Percentiles rank a stretch among this genome's conserved stretches.
phyloP scores from a whole-genome alignment of 2,888 invertebrate species.

The Osedax frankpressi region DNA sequence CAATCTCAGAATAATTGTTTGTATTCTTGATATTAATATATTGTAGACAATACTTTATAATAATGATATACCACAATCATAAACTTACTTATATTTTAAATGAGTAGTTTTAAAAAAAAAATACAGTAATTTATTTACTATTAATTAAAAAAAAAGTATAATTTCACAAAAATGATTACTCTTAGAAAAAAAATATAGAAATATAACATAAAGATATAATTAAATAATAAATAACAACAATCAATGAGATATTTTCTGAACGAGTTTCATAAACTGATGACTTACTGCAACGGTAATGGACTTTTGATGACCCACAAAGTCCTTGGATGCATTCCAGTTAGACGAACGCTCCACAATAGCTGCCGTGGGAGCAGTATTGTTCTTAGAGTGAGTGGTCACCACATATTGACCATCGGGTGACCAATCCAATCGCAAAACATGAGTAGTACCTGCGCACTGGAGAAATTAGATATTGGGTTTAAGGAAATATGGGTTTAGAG shows the following conservation, averaged over 20 bases:
- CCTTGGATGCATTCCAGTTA: constrained; percentile 79
- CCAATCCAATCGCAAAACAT: constrained; percentile 83
- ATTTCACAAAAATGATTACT: no score
- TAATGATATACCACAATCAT: no score
- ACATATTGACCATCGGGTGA: constrained; percentile 92
- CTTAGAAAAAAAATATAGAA: no score
- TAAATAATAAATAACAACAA: neutral
- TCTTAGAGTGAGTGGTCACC: constrained; percentile 95
- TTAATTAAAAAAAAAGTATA: no score
- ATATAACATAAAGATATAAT: constrained; percentile 18
- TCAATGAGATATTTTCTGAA: neutral
- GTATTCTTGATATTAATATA: no score
- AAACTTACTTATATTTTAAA: no score
- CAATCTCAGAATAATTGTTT: no score
- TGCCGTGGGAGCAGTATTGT: constrained; percentile 90
- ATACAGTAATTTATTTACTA: no score
- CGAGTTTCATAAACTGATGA: neutral
- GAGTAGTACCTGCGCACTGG: constrained; percentile 66
- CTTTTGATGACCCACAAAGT: constrained; percentile 94
- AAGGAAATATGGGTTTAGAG: no score
- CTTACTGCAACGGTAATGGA: constrained; percentile 65
- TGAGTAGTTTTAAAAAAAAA: no score
- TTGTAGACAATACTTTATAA: no score
- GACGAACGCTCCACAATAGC: constrained; percentile 66
- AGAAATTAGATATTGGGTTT: no score